These are phyloP conservation scores for Prionchulus punctatus DNA, from an alignment of 2,888 invertebrate genomes.

Conservation along the genomic window DNA sequence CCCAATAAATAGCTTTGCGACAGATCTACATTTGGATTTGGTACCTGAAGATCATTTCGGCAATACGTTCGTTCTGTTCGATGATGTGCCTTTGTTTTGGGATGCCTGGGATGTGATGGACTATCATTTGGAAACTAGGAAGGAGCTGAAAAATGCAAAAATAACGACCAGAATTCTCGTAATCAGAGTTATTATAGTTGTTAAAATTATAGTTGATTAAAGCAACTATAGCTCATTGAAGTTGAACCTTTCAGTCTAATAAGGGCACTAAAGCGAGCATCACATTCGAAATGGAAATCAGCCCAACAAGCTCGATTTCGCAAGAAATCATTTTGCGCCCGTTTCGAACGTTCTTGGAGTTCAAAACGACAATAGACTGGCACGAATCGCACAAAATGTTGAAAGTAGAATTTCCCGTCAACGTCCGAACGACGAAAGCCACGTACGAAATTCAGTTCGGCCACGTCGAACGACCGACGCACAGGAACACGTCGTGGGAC, in stretches of 20 bases:
- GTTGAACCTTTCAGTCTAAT: no score
- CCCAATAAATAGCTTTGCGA: no score
- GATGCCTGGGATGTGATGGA: constrained; percentile 45
- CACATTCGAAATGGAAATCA: background rate
- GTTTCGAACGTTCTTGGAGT: constrained; percentile 5
- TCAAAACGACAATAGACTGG: constrained; percentile 31
- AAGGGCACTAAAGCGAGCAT: no score
- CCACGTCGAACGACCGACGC: constrained; percentile 37
- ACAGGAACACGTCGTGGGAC: constrained; percentile 41
- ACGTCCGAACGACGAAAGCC: constrained; percentile 29
- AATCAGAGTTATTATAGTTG: no score
- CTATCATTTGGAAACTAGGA: constrained; percentile 40
- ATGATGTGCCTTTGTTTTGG: constrained; percentile 42
- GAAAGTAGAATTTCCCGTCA: constrained; percentile 40
- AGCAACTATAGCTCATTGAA: no score
- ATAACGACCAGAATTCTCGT: no score
- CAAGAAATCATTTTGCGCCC: constrained; percentile 1
- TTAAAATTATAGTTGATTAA: no score
- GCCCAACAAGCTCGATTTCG: constrained; percentile 1
- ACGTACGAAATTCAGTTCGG: constrained; percentile 41
- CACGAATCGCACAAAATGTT: constrained; percentile 38
- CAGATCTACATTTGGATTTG: no score
- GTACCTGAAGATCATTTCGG: constrained; percentile 14
- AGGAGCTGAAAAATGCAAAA: no score
- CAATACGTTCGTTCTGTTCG: constrained; percentile 38